Evolutionary conservation across 2,888 invertebrate species (phyloP), one percentile per base, ranked within the genome.

Genomic region (Andrena marginata): DNA sequence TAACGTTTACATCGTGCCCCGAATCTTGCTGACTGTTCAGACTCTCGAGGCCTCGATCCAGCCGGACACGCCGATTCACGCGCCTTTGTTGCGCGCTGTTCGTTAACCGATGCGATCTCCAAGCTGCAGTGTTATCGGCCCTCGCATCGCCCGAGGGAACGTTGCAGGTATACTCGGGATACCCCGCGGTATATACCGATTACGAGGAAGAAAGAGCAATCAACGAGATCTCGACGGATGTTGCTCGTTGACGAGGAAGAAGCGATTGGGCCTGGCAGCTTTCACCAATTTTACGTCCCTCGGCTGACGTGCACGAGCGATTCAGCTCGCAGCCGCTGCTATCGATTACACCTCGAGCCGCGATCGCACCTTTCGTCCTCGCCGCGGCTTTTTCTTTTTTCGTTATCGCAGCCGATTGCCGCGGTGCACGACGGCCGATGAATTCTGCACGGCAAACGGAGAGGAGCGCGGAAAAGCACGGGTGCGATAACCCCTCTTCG

Each of bases 401-500:
- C 5, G 65, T 33, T 31, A 59, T 51, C 62, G 35, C n/a, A 26
- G 42, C n/a, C 80, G 26, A 67, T 75, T 29, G 80, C 33, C 67
- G 13, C n/a, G 54, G n/a, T 29, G 26, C 63, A 23, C 20, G 60
- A 51, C 51, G 31, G 64, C 26, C 69, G 77, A 86, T 86, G 70
- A 86, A 86, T 86, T 76, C 65, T 70, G 63, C 77, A 29, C 48
- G 60, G 70, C 71, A 60, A 26, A 75, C 59, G 69, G 69, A 60
- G 67, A 68, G 80, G 20, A 78, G 60, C 54, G 49, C 29, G 35
- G 77, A 73, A 77, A 80, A 76, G 69, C 63, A 49, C 56, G 82
- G 63, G 80, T 78, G 54, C 82, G 87, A 81, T 74, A 80, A 85
- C 87, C 89, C 59, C 65, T 74, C 48, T 69, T 59, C 73, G 89